Conservation (phyloP, 2,797 vertebrate species). For the Steatocranus sp. region DNA sequence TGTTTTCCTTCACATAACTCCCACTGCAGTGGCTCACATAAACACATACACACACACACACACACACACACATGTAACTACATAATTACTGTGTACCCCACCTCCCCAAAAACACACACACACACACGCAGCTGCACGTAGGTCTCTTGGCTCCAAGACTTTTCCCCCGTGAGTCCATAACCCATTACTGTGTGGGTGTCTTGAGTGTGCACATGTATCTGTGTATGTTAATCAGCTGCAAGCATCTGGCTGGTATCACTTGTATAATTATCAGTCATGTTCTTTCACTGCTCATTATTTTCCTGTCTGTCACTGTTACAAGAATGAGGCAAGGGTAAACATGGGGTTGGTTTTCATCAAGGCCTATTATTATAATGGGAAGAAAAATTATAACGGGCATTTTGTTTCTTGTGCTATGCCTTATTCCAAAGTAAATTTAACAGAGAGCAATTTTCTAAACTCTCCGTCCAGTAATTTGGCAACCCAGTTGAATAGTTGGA, state of each 20-base stretch:
- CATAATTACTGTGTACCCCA: constrained; percentile 1
- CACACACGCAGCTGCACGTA: background rate
- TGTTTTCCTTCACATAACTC: constrained; percentile 21
- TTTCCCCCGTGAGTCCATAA: background rate
- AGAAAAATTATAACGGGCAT: background rate
- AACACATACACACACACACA: background rate
- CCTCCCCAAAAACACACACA: background rate
- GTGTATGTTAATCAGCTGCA: constrained; percentile 39
- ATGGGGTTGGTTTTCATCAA: background rate
- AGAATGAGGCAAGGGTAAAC: constrained; percentile 9
- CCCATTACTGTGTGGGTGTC: background rate
- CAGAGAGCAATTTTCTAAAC: background rate
- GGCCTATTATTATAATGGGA: background rate
- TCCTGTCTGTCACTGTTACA: background rate
- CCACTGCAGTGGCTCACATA: constrained; percentile 3
- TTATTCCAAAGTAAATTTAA: background rate
- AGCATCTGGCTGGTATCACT: constrained; percentile 8
- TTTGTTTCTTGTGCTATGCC: background rate
- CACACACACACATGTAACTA: background rate
- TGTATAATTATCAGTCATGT: constrained; percentile 33
- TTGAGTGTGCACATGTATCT: background rate
- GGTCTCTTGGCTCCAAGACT: background rate
- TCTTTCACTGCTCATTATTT: constrained; percentile 14
- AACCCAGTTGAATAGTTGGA: background rate
- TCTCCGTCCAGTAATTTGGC: background rate